Percentiles rank a stretch among this genome's conserved stretches.
phyloP scores from a whole-genome alignment of 2,113 vertebrate species.

The Micronycteris hirsuta region DNA sequence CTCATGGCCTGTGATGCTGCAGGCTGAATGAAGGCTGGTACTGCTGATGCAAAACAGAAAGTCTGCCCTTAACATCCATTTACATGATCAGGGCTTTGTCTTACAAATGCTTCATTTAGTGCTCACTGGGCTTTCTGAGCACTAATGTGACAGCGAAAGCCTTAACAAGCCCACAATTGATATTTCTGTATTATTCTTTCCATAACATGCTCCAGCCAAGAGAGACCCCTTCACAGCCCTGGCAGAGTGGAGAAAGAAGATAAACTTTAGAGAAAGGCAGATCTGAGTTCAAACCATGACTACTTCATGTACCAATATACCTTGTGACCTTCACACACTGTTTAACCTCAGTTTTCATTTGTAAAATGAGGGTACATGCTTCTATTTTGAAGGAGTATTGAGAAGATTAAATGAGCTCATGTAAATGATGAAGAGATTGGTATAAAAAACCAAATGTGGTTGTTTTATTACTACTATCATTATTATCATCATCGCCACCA shows the following conservation, averaged over 20 bases:
- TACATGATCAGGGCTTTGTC: not conserved
- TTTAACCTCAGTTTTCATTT: not conserved
- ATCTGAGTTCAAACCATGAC: not conserved
- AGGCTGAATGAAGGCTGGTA: not conserved
- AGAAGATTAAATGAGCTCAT: not conserved
- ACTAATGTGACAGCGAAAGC: not conserved
- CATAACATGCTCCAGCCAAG: not conserved
- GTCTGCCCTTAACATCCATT: not conserved
- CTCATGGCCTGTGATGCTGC: not conserved
- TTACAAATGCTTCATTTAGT: not conserved
- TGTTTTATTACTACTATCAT: not conserved
- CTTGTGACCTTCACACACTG: not conserved
- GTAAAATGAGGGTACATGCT: not conserved
- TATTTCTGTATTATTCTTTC: not conserved
- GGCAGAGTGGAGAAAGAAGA: not conserved
- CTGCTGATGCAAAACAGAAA: not conserved
- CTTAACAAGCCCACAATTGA: not conserved
- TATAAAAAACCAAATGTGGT: not conserved
- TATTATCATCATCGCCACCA: not conserved
- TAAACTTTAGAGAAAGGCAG: not conserved
- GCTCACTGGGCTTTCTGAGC: not conserved
- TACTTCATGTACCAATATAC: not conserved
- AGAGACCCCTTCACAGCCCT: not conserved
- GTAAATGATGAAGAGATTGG: not conserved
- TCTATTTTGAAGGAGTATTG: not conserved